Conservation (phyloP, 2,113 vertebrate genomes). For the Nibea albiflora region DNA sequence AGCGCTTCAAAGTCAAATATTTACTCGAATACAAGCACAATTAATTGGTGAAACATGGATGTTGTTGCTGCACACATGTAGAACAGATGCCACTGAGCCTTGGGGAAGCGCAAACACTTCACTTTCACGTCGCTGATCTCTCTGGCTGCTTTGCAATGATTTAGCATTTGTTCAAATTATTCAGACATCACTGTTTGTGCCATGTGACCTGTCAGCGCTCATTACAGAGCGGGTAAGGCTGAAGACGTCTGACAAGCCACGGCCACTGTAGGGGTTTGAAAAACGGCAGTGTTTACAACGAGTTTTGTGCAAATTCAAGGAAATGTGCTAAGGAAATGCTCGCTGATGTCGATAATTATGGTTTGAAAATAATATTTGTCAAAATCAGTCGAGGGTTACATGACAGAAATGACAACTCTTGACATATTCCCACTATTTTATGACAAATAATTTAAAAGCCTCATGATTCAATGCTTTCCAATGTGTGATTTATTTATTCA, state of each 20-base stretch:
- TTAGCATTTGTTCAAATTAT: slow-evolving; percentile 79
- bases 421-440: slow-evolving; percentile 7
- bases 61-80: slow-evolving; percentile 76
- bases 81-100: slow-evolving; percentile 81
- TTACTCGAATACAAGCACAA: slow-evolving; percentile 72
- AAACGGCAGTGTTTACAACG: background rate
- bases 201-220: slow-evolving; percentile 74
- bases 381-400: background rate
- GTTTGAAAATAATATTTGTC: background rate
- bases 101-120: slow-evolving; percentile 77
- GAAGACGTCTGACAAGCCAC: slow-evolving; percentile 45
- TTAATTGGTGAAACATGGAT: slow-evolving; percentile 79
- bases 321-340: background rate
- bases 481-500: slow-evolving; percentile 48
- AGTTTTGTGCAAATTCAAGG: background rate
- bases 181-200: slow-evolving; percentile 77
- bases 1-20: slow-evolving; percentile 76
- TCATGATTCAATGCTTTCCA: slow-evolving; percentile 6
- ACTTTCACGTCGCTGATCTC: slow-evolving; percentile 71
- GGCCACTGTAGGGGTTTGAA: slow-evolving; percentile 14
- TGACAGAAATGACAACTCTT: slow-evolving; percentile 1
- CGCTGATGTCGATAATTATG: background rate
- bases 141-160: slow-evolving; percentile 76
- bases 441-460: slow-evolving; percentile 21
- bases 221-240: slow-evolving; percentile 48